Base-by-base conservation (phyloP, 2,888 invertebrate genomes). In the Calameuta pallipes region DNA sequence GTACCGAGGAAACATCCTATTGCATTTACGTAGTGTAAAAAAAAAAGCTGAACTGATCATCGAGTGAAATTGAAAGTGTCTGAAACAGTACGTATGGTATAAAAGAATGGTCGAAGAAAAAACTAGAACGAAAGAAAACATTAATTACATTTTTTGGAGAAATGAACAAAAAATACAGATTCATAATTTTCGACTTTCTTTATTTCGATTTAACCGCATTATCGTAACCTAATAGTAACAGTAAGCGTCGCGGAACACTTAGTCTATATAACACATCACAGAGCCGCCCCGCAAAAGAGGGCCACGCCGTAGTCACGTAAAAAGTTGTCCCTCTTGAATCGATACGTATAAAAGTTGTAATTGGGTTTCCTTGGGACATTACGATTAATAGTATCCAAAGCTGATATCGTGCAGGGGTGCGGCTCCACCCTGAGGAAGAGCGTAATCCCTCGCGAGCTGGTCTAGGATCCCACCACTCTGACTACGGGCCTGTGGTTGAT, bases 361-460 rank as follows among this genome's bases (percentile, higher is more conserved):
- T 33, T 30, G 36, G 36, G 37, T 34, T 92, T 92, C 92, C 92
- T 92, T 92, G 91, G 87, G 23, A 56, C 56, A 56, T 2, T 56
- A 56, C 9, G 23, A 79, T 92, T 94, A 96, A 91, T 95, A 96
- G 90, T 95, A 95, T 87, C 97, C 96, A 89, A 97, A 97, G 80
- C 96, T 95, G 91, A 97, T 96, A 88, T 97, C 97, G 88, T 97
- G 96, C 69, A 96, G 92, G 0, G 96, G 94, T 69, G 94, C 93
- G 0, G 95, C 93, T 12, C 94, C 93, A 36, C 94, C 94, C 83
- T 94, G 93, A 0, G 97, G 97, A 75, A 97, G 91, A 15, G 96
- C 95, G 88, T 96, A 97, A 86, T 97, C 97, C 88, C 95, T 95
- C 75, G 96, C 94, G 76, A 97, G 93, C 88, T 97, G 96, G 89